Percentiles rank a stretch among this genome's conserved stretches.
Conservation (phyloP, 2,113 vertebrate species). For the Apeltes quadracus region DNA sequence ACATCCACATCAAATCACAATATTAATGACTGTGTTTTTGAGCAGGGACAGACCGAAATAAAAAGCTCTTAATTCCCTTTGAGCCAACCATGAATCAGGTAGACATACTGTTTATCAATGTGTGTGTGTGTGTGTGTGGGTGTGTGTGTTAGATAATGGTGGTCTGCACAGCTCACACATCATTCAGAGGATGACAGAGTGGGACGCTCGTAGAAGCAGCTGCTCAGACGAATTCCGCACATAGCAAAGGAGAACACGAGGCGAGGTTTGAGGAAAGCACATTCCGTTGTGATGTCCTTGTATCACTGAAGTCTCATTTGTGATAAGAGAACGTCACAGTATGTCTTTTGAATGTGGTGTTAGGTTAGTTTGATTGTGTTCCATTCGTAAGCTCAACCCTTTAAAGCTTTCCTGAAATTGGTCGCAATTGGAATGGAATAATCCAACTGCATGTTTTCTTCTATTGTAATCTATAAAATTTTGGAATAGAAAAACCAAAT, state of each 20-base stretch:
- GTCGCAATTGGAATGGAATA: not conserved
- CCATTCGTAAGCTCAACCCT: not conserved
- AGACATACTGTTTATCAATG: slow-evolving; percentile 27
- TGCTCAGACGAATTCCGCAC: slow-evolving; percentile 72
- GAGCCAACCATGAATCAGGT: slow-evolving; percentile 35
- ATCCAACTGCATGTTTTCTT: no score
- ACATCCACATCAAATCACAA: not conserved
- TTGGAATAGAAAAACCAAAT: no score
- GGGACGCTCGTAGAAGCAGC: slow-evolving; percentile 63
- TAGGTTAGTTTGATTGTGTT: not conserved
- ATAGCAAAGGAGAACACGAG: slow-evolving; percentile 45
- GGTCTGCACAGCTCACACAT: slow-evolving; percentile 48
- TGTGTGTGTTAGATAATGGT: slow-evolving; percentile 37
- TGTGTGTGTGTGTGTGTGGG: not conserved
- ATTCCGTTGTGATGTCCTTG: slow-evolving; percentile 14
- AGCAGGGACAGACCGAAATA: not conserved
- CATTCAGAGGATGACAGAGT: slow-evolving; percentile 58
- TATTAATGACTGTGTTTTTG: slow-evolving; percentile 5
- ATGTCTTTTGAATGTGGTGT: not conserved
- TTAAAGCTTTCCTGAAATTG: not conserved
- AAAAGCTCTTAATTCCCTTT: slow-evolving; percentile 8
- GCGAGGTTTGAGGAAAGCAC: slow-evolving; percentile 16
- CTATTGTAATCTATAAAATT: no score
- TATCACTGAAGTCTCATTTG: slow-evolving; percentile 4
- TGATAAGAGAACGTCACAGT: not conserved